Base-by-base conservation (phyloP, 1,140 invertebrate species). In the Micrasema longulum region DNA sequence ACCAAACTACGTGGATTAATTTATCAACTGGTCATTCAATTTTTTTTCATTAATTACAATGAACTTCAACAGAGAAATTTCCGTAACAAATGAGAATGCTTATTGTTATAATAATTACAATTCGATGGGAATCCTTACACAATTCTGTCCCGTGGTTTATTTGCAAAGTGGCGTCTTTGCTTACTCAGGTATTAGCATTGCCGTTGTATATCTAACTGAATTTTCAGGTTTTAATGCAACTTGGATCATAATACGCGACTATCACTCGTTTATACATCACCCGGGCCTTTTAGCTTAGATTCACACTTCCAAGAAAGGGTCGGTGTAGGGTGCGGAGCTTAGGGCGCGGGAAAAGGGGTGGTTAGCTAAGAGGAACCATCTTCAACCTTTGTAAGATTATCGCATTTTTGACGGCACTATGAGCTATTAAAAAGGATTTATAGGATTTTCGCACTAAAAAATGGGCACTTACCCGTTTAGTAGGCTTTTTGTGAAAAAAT, bases 211-310 rank as follows among this genome's bases (percentile, higher is more conserved):
- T n/a, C 43, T 16, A 53, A 45, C 48, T 68, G 53, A 69, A 73
- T 70, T 73, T 73, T 66, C 48, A 57, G 47, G 22, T 73, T 73
- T 69, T 73, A 66, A 73, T 69, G 72, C 67, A 65, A 60, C 60
- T 68, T 48, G 65, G 66, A 73, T 73, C 72, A 73, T 73, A 73
- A 73, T 69, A 60, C 67, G 67, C 63, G 67, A 70, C 72, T 73
- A 69, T 69, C 60, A 73, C 72, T 38, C 47, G 65, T 57, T 57
- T 69, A 73, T 66, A 73, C 69, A 73, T 73, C 52, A 50, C 67
- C 41, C 23, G 66, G 69, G 57, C 72, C 72, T 73, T 73, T 73
- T 73, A 73, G 72, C 66, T 63, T 64, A 64, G 47, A 31, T 31
- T 31, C 26, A 31, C 31, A 57, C 23, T 36, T 43, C 60, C 47